Percentiles rank a stretch among this genome's conserved stretches.
Evolutionary conservation across 2,888 invertebrate genomes (phyloP).

Genomic region (Oligia fasciuncula): DNA sequence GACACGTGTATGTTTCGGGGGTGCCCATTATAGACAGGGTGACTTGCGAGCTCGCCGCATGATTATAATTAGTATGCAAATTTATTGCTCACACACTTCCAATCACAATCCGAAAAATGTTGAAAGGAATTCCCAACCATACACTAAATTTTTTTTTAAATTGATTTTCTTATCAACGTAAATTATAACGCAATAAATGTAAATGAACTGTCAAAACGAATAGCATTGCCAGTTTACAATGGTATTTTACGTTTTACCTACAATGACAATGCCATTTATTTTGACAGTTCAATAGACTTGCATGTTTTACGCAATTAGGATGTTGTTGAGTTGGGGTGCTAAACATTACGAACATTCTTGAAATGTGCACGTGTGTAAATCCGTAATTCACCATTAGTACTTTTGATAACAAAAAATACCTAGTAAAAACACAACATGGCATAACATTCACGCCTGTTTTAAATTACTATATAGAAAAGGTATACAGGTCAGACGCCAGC

Average conservation of each 20-base stretch:
- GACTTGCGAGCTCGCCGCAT: accelerated
- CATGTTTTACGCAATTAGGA: neutral
- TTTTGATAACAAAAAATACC: neutral
- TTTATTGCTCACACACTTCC: neutral
- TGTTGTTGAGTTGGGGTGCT: neutral
- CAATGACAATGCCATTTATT: neutral
- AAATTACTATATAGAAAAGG: no score
- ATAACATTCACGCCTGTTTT: no score
- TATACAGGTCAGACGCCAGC: no score
- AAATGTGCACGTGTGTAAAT: neutral
- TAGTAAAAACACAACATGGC: neutral
- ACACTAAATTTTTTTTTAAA: no score
- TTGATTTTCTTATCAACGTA: neutral
- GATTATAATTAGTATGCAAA: neutral
- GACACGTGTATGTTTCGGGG: neutral
- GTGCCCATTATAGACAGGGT: neutral
- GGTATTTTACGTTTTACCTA: no score
- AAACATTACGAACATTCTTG: neutral
- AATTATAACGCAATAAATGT: neutral
- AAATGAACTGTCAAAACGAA: neutral
- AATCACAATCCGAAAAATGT: neutral
- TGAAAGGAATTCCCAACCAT: no score
- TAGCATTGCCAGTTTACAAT: neutral
- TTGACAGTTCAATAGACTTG: neutral
- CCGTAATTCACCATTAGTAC: neutral